These are phyloP conservation scores for Epinotia ramella DNA, from an alignment of 2,888 invertebrate genomes.

Conservation along the genomic window DNA sequence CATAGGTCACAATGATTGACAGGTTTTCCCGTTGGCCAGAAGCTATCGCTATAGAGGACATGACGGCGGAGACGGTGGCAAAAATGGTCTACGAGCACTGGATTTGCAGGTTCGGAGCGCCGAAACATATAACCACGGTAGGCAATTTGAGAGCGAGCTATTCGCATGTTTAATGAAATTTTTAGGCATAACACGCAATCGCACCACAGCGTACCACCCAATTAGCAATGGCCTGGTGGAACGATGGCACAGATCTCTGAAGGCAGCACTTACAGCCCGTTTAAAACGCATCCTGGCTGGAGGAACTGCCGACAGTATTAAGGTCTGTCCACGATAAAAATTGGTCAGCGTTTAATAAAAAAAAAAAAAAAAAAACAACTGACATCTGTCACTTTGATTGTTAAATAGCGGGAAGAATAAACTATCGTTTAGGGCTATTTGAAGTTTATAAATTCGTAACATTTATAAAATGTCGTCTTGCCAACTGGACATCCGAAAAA, in stretches of 20 bases:
- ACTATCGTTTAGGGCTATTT: too few species aligned
- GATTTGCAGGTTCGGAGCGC: conserved; percentile 46
- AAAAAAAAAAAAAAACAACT: too few species aligned
- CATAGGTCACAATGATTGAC: conserved; percentile 46
- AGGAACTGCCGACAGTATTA: conserved; percentile 28
- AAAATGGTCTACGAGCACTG: conserved; percentile 46
- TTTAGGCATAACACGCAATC: conserved; percentile 1
- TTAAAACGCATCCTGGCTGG: conserved; percentile 13
- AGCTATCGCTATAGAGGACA: too few species aligned
- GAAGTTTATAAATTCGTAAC: too few species aligned
- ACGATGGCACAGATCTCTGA: conserved; percentile 16
- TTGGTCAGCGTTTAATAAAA: too few species aligned
- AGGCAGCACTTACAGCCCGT: conserved; percentile 25
- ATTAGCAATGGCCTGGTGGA: conserved; percentile 18
- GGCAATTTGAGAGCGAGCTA: conserved; percentile 41
- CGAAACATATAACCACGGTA: conserved; percentile 35
- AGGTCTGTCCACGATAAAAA: too few species aligned
- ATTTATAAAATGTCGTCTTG: too few species aligned
- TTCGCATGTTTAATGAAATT: conserved; percentile 9
- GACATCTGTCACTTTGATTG: too few species aligned
- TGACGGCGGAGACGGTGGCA: conserved; percentile 53
- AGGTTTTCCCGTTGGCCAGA: too few species aligned
- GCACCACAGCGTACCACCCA: conserved; percentile 37
- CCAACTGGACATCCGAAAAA: too few species aligned
- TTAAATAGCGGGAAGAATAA: too few species aligned